A percentile compares a stretch with the other conserved stretches of the same genome.
These are phyloP conservation scores for Esperia sulphurella DNA, from an alignment of 2,888 invertebrate genomes.

Conservation along the genomic window DNA sequence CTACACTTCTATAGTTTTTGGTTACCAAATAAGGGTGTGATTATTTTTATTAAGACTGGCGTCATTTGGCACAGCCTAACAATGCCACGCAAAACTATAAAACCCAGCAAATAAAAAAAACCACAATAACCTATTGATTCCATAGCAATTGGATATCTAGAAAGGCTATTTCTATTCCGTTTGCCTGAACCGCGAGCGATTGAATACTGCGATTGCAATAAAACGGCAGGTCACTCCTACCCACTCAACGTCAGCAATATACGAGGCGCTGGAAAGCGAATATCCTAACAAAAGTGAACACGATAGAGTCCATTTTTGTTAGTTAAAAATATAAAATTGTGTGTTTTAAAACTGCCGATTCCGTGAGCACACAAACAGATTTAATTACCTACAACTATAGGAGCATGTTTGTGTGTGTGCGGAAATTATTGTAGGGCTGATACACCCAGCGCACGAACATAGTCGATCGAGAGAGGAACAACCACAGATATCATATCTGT, in stretches of 20 bases:
- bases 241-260: conserved; percentile 9
- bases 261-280: background rate
- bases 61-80: no score
- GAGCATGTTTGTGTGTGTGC: no score
- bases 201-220: conserved; percentile 12
- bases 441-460: no score
- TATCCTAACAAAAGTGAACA: background rate
- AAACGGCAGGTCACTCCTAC: conserved; percentile 7
- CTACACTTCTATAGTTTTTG: no score
- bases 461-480: no score
- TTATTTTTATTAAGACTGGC: no score
- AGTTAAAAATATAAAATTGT: no score
- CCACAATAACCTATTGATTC: background rate
- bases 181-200: background rate
- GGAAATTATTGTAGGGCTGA: no score
- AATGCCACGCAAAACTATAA: background rate
- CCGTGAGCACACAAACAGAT: no score
- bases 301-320: background rate
- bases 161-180: background rate
- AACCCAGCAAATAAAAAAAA: background rate
- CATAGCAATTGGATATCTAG: conserved; percentile 4
- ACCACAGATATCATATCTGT: no score
- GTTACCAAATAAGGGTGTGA: no score
- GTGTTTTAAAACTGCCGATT: no score
- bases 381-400: conserved; percentile 9